Base-by-base conservation (phyloP, 2,113 vertebrate species). In the Petaurus breviceps region DNA sequence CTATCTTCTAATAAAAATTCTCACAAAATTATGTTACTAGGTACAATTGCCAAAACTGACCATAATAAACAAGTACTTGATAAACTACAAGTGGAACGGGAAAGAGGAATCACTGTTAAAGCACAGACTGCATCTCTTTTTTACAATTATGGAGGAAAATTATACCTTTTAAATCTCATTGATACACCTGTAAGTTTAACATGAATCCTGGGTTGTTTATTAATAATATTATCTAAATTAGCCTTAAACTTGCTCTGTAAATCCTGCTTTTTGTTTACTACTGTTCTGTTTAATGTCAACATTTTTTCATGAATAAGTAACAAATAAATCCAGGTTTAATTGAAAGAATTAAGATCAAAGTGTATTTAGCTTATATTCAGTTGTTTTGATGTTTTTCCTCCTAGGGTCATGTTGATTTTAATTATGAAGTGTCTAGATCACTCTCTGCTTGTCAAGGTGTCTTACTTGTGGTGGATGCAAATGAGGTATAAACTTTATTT, bases 341-440 rank as follows among this genome's bases (percentile, higher is more conserved):
- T 77, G 14, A 84, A 68, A 68, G 2, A 43, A 19, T 84, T 43
- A 43, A 84, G 68, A 8, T 84, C 16, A 43, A 43, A 23, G 16
- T 31, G 16, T 84, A 84, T 1, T 84, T 93, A 92, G 49, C 14
- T 92, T n/a, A 94, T 25, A 84, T 95, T 95, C 84, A 95, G 31
- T 95, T 5, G 1, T 93, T 47, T 91, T 28, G 43, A 84, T 97
- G 26, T 92, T 25, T 96, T 96, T 92, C 31, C 96, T 54, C 47
- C 12, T 95, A 99, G 99, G 99, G 99, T 93, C 99, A 99, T 0
- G 99, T 99, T 77, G 99, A 99, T 99, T 99, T 99, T 98, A 99
- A 98, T 98, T 99, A 99, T 96, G 99, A 99, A 98, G 99, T 99
- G 0, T 99, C 99, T 22, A 98, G 99, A 19, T 99, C 99, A 0